phyloP scores from a whole-genome alignment of 2,888 invertebrate genomes.

The Acanthacorydalis orientalis region DNA sequence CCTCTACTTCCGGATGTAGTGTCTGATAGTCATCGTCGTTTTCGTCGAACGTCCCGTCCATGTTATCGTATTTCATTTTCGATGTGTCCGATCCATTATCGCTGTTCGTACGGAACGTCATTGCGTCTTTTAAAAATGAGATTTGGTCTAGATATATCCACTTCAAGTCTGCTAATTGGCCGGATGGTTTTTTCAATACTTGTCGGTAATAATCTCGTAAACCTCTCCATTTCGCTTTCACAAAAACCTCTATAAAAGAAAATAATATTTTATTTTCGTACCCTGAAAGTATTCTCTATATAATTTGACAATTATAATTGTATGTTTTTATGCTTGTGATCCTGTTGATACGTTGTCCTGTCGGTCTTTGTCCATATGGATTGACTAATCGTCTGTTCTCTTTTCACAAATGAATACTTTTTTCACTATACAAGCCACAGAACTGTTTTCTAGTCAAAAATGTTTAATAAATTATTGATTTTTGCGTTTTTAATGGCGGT shows the following conservation, averaged over 20 bases:
- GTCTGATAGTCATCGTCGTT: neutral
- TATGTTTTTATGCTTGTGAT: too few relatives aligned
- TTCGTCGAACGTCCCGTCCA: constrained; percentile 5
- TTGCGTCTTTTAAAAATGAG: constrained; percentile 7
- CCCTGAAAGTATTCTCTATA: too few relatives aligned
- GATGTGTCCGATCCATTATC: constrained; percentile 3
- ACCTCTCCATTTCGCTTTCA: constrained; percentile 8
- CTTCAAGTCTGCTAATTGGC: constrained; percentile 1
- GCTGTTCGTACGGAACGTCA: constrained; percentile 1
- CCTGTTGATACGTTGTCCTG: too few relatives aligned
- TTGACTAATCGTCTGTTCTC: too few relatives aligned
- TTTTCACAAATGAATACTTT: too few relatives aligned
- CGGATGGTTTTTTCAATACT: constrained; percentile 8
- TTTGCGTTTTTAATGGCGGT: too few relatives aligned
- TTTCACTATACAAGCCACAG: too few relatives aligned
- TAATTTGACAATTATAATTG: too few relatives aligned
- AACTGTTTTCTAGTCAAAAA: too few relatives aligned
- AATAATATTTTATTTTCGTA: neutral
- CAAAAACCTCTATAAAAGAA: constrained; percentile 6
- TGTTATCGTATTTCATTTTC: constrained; percentile 1
- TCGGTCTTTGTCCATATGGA: too few relatives aligned
- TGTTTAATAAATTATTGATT: too few relatives aligned
- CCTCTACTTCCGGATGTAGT: too few relatives aligned
- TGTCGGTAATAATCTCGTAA: constrained; percentile 8
- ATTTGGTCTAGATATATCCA: constrained; percentile 8